These are phyloP conservation scores for Sesia apiformis DNA, from an alignment of 2,888 invertebrate species.

Conservation along the genomic window DNA sequence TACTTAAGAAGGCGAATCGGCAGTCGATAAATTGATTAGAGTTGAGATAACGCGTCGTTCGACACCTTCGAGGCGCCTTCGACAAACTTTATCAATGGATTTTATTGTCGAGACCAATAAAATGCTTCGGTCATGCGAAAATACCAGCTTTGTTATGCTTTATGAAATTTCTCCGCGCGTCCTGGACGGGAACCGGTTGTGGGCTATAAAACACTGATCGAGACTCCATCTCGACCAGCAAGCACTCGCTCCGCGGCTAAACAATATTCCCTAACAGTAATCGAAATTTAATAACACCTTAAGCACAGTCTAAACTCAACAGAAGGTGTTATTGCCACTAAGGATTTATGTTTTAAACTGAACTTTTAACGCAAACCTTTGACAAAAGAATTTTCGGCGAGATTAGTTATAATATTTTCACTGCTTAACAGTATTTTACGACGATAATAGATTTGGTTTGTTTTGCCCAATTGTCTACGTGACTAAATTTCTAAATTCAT, in stretches of 20 bases:
- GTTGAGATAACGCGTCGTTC: conserved; percentile 47
- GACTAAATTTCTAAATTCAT: no score
- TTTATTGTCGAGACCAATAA: conserved; percentile 25
- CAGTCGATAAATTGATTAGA: conserved; percentile 67
- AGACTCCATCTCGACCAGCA: conserved; percentile 11
- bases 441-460: no score
- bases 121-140: conserved; percentile 50
- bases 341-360: no score
- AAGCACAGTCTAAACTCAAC: no score
- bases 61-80: conserved; percentile 59
- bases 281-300: conserved; percentile 21
- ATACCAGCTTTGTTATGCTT: conserved; percentile 15
- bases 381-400: no score
- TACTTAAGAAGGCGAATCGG: conserved; percentile 69
- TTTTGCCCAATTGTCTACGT: no score
- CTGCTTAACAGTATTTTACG: no score
- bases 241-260: conserved; percentile 4
- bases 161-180: conserved; percentile 17
- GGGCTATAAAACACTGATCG: conserved; percentile 14
- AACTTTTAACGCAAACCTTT: no score
- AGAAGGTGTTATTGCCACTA: no score
- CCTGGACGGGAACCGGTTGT: conserved; percentile 12
- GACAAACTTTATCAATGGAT: conserved; percentile 45
- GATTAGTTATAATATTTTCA: no score
- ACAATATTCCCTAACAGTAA: conserved; percentile 15